These are phyloP conservation scores for Listronotus oregonensis DNA, from an alignment of 1,140 invertebrate genomes.

Conservation along the genomic window DNA sequence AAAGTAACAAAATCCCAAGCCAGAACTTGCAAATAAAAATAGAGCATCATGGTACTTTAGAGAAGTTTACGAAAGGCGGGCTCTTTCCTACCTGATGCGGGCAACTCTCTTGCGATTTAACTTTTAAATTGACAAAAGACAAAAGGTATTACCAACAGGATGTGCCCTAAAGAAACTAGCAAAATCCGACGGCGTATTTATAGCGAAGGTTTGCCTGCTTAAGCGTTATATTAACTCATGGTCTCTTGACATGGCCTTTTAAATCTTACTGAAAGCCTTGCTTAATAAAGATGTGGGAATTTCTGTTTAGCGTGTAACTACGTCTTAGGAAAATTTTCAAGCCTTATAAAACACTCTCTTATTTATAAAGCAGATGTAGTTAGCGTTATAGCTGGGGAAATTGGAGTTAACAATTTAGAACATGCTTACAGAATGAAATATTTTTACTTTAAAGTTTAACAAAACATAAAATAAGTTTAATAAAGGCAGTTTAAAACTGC, in stretches of 20 bases:
- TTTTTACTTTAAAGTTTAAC: no score
- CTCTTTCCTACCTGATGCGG: conserved; percentile 16
- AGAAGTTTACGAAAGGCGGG: conserved; percentile 13
- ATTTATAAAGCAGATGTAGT: conserved; percentile 1
- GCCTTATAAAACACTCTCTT: conserved; percentile 6
- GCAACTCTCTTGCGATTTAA: conserved; percentile 34
- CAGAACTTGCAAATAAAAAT: conserved; percentile 11
- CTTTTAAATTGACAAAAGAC: conserved; percentile 39
- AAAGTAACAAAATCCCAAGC: conserved; percentile 21
- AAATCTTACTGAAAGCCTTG: conserved; percentile 26
- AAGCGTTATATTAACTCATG: conserved; percentile 33
- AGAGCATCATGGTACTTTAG: background rate
- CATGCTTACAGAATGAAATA: no score
- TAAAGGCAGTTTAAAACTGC: no score
- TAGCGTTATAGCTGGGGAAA: background rate
- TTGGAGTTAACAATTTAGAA: background rate
- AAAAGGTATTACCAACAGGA: conserved; percentile 35
- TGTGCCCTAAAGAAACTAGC: conserved; percentile 24
- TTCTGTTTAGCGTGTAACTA: conserved; percentile 25
- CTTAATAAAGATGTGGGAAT: conserved; percentile 32
- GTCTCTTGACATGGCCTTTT: conserved; percentile 26
- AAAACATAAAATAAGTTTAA: no score
- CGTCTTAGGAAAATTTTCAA: conserved; percentile 23
- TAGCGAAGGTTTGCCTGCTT: conserved; percentile 23
- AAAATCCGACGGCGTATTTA: conserved; percentile 25